Base-by-base conservation (phyloP, 2,888 invertebrate species). In the Drosophila siamana region DNA sequence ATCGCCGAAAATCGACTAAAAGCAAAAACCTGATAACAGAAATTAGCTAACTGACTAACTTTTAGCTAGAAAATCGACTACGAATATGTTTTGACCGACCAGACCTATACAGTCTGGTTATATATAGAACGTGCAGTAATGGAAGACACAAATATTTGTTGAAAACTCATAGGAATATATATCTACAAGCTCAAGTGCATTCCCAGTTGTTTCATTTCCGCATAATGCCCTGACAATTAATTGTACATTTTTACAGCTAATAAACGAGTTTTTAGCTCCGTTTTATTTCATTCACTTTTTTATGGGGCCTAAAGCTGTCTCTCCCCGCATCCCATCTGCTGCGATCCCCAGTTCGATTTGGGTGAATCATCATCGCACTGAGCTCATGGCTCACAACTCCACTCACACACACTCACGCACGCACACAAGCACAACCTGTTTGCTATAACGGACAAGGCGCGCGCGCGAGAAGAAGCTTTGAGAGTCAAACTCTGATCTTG, bases 371-470 rank as follows among this genome's bases (percentile, higher is more conserved):
- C 33, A n/a, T n/a, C 33, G 4, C 74, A 43, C 24, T 22, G 28
- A 28, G 36, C 59, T 36, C 43, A 43, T 55, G 43, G 13, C 44
- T 41, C 44, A 15, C 46, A 75, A 68, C 75, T 78, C 59, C 60
- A 28, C 24, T 44, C 22, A 30, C 9, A 15, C 4, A 22, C 40
- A 41, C 6, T 8, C n/a, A 30, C 16, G 15, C 22, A 5, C 44
- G 8, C 40, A 13, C 30, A 11, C 44, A 73, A 13, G 54, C 30
- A 24, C 59, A 67, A 72, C 86, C 84, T 73, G 88, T 88, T 84
- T 86, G 54, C 65, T 55, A 63, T 69, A 71, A 57, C 69, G 43
- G 40, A 30, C 6, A 26, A 30, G 7, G 66, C 52, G 64, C 22
- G 19, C 24, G 4, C 48, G 28, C n/a, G 41, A 41, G 59, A 46